A percentile compares a stretch with the other conserved stretches of the same genome.
Evolutionary conservation across 2,797 vertebrate species (phyloP).

Genomic region (Hypotaenidia philippensis): DNA sequence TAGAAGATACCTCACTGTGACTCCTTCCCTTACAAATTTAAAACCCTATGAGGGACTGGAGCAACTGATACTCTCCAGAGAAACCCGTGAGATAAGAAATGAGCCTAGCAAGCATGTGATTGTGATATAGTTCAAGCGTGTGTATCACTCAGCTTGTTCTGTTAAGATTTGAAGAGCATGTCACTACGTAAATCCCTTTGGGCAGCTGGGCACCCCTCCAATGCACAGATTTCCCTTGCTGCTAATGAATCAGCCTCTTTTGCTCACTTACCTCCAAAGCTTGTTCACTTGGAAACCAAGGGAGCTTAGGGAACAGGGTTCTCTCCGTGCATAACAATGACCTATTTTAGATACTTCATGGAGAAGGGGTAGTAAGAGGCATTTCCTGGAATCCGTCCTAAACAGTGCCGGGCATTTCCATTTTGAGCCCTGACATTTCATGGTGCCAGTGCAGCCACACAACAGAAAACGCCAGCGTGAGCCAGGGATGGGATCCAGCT

Average conservation of each 20-base stretch:
- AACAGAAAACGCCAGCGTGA: constrained; percentile 6
- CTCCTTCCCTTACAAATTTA: constrained; percentile 44
- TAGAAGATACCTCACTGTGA: constrained; percentile 27
- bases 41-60: constrained; percentile 27
- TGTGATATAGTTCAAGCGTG: constrained; percentile 59
- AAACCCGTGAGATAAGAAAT: constrained; percentile 57
- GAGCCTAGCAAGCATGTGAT: constrained; percentile 63
- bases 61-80: constrained; percentile 58
- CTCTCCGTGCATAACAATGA: constrained; percentile 71
- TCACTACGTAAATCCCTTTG: constrained; percentile 65
- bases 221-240: constrained; percentile 61
- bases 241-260: constrained; percentile 77
- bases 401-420: constrained; percentile 68
- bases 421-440: constrained; percentile 73
- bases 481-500: constrained; percentile 39
- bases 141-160: constrained; percentile 50
- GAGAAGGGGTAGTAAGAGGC: constrained; percentile 53
- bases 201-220: constrained; percentile 69
- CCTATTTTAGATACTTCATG: constrained; percentile 63
- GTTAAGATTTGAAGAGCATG: constrained; percentile 43
- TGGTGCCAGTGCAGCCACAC: constrained; percentile 4
- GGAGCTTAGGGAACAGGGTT: constrained; percentile 68
- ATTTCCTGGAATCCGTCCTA: constrained; percentile 63
- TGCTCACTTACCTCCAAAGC: constrained; percentile 75
- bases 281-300: constrained; percentile 75